Percentiles rank a stretch among this genome's conserved stretches.
These are phyloP conservation scores for Eupeodes luniger DNA, from an alignment of 2,888 invertebrate species.

Conservation along the genomic window DNA sequence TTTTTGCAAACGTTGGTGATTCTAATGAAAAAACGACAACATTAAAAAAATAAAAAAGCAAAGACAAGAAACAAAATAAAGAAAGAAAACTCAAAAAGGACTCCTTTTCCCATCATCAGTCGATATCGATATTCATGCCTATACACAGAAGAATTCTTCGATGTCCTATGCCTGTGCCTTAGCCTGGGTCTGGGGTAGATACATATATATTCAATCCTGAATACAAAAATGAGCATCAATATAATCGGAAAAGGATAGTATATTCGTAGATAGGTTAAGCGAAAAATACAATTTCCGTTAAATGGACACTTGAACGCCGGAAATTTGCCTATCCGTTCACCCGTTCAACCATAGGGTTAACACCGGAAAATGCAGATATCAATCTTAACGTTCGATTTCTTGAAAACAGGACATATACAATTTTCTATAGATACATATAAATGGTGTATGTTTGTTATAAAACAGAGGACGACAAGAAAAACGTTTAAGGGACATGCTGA, in stretches of 20 bases:
- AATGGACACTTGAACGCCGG: slow-evolving; percentile 68
- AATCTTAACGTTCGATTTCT: slow-evolving; percentile 33
- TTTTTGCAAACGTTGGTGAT: slow-evolving; percentile 13
- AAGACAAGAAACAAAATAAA: background rate
- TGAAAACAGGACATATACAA: slow-evolving; percentile 1
- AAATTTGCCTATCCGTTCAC: slow-evolving; percentile 73
- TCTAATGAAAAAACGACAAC: background rate
- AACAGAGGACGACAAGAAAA: too few species aligned
- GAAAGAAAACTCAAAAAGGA: background rate
- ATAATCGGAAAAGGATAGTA: slow-evolving; percentile 13
- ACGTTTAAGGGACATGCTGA: too few species aligned
- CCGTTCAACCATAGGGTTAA: slow-evolving; percentile 65
- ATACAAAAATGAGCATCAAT: slow-evolving; percentile 5
- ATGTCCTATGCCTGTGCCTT: background rate
- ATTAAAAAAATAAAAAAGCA: background rate
- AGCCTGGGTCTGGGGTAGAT: background rate
- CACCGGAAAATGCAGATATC: slow-evolving; percentile 68
- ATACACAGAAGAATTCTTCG: background rate
- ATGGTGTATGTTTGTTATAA: too few species aligned
- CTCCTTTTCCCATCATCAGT: background rate
- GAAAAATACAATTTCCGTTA: slow-evolving; percentile 68
- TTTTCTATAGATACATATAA: too few species aligned
- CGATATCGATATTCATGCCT: slow-evolving; percentile 11
- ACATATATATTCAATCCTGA: background rate
- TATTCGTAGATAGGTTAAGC: background rate